Evolutionary conservation across 92 coral and sea anemone species (phyloP).

Genomic region (Plumapathes pennacea): DNA sequence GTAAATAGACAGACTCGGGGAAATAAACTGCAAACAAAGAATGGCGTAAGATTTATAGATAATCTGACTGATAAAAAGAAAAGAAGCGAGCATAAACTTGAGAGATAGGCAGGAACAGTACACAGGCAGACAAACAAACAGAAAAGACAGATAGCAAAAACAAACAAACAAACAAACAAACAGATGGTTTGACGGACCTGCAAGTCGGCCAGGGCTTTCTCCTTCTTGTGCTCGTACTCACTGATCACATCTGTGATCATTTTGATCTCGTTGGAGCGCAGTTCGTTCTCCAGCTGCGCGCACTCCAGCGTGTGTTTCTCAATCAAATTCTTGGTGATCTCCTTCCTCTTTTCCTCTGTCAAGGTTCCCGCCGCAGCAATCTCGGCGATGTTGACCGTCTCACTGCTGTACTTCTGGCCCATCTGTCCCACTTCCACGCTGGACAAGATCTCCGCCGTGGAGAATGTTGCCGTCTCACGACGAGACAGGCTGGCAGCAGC

Average conservation of each 20-base stretch:
- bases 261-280: conserved; percentile 84
- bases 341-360: conserved; percentile 87
- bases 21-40: no score
- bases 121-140: no score
- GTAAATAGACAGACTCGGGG: no score
- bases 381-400: conserved; percentile 86
- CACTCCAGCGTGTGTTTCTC: conserved; percentile 99
- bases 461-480: conserved; percentile 40
- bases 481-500: conserved; percentile 6
- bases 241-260: conserved; percentile 84
- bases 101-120: no score
- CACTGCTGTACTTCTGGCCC: conserved; percentile 95
- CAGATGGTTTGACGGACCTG: no score
- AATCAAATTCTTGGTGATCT: conserved; percentile 74
- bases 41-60: no score
- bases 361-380: conserved; percentile 78
- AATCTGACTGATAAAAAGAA: no score
- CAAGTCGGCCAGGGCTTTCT: conserved; percentile 57
- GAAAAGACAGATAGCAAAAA: no score
- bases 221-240: conserved; percentile 83
- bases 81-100: no score
- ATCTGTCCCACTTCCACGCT: conserved; percentile 85
- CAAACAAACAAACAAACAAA: no score
- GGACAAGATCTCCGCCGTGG: conserved; percentile 78
- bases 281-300: conserved; percentile 88